Percentiles rank a stretch among this genome's conserved stretches.
phyloP scores from a whole-genome alignment of 2,113 vertebrate species.

The Zosterops lateralis region DNA sequence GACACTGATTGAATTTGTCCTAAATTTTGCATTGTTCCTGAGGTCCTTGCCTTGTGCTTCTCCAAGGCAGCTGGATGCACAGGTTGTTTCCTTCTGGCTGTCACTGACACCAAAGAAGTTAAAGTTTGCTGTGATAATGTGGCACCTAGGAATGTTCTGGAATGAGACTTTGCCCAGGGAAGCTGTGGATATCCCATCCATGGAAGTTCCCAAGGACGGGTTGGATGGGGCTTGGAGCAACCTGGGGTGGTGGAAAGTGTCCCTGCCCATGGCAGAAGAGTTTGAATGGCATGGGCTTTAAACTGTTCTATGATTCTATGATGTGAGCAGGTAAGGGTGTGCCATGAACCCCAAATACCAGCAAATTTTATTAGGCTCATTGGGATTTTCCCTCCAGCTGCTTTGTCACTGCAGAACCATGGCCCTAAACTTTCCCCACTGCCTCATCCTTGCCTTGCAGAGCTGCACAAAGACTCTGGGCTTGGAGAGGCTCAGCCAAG shows the following conservation, averaged over 20 bases:
- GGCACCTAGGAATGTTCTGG: neutral
- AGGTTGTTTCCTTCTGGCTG: neutral
- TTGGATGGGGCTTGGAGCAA: fast-evolving
- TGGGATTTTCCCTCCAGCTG: neutral
- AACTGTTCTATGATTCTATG: neutral
- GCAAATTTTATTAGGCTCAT: neutral
- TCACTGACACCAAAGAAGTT: neutral
- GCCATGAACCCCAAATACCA: neutral
- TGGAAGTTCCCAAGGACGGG: neutral
- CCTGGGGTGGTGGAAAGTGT: neutral
- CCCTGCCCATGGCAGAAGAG: fast-evolving
- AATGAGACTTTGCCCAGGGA: neutral
- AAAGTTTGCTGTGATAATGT: neutral
- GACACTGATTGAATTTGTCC: neutral
- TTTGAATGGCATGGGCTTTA: neutral
- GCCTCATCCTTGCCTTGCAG: neutral
- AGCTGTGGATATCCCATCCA: neutral
- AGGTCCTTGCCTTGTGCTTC: neutral
- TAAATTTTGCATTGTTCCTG: neutral
- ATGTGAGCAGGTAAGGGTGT: neutral
- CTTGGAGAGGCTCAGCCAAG: neutral
- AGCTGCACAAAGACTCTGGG: neutral
- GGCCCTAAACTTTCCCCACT: neutral
- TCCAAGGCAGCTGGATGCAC: neutral
- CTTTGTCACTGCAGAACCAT: neutral